Evolutionary conservation across 2,113 vertebrate species (phyloP).

Genomic region (Lycaon pictus): DNA sequence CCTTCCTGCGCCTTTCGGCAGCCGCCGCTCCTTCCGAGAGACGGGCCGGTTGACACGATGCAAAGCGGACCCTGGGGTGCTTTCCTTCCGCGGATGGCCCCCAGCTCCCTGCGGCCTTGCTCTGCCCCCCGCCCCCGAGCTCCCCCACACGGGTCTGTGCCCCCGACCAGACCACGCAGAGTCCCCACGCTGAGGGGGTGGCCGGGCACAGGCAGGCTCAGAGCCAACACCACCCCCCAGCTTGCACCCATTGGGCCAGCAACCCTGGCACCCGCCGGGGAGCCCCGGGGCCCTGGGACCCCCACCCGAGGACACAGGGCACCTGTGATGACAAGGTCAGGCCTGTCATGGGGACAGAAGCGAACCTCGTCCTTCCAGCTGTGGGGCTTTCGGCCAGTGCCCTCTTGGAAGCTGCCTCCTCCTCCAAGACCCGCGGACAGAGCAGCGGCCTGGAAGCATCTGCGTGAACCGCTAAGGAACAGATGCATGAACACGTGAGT

Average conservation of each 20-base stretch:
- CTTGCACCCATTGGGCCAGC: rapidly evolving
- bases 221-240: too few relatives aligned
- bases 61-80: rapidly evolving
- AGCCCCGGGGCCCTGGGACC: rapidly evolving
- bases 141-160: slow-evolving; percentile 18
- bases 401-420: neutral
- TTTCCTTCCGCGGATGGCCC: rapidly evolving
- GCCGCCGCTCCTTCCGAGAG: neutral
- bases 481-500: too few relatives aligned
- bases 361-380: neutral
- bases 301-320: neutral
- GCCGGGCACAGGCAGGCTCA: rapidly evolving
- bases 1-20: neutral
- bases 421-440: rapidly evolving
- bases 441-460: rapidly evolving
- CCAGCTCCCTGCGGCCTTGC: neutral
- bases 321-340: neutral
- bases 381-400: neutral
- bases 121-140: neutral
- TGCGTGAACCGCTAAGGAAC: neutral
- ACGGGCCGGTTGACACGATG: neutral
- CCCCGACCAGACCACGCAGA: rapidly evolving
- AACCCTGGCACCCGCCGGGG: rapidly evolving
- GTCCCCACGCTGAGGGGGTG: rapidly evolving
- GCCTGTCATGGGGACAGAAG: slow-evolving; percentile 7